Percentiles rank a stretch among this genome's conserved stretches.
Conservation (phyloP, 2,113 vertebrate species). For the Heloderma charlesbogerti region DNA sequence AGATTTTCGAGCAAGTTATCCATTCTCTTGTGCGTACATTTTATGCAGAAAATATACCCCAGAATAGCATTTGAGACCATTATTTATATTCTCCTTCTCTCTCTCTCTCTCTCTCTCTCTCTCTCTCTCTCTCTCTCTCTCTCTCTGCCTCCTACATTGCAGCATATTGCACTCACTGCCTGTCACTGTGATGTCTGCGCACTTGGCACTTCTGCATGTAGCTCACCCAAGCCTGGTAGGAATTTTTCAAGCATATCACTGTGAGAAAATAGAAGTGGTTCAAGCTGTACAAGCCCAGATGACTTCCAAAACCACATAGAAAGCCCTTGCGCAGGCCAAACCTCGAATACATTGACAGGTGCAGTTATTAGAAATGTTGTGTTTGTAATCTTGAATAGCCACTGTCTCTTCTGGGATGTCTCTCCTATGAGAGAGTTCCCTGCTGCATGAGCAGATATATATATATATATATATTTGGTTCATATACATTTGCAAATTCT, state of each 20-base stretch:
- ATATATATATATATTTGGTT: not conserved
- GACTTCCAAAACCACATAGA: not conserved
- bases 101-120: not conserved
- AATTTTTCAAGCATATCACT: not conserved
- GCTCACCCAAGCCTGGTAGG: not conserved
- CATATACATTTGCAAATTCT: not conserved
- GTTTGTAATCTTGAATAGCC: not conserved
- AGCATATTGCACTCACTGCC: not conserved
- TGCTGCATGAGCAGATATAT: not conserved
- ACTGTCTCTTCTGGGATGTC: not conserved
- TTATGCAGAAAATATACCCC: not conserved
- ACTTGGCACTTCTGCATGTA: not conserved
- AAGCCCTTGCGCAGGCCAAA: not conserved
- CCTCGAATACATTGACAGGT: not conserved
- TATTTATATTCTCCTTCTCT: not conserved
- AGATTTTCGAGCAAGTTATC: not conserved
- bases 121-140: not conserved
- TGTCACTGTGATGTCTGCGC: not conserved
- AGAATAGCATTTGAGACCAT: not conserved
- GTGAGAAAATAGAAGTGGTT: not conserved
- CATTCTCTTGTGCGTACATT: not conserved
- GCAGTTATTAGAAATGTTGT: constrained; percentile 5
- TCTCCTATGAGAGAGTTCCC: not conserved
- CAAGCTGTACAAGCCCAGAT: not conserved
- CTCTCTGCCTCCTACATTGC: not conserved